A percentile compares a stretch with the other conserved stretches of the same genome.
These are phyloP conservation scores for Drosophila fuyamai DNA, from an alignment of 1,140 invertebrate species.

Conservation along the genomic window DNA sequence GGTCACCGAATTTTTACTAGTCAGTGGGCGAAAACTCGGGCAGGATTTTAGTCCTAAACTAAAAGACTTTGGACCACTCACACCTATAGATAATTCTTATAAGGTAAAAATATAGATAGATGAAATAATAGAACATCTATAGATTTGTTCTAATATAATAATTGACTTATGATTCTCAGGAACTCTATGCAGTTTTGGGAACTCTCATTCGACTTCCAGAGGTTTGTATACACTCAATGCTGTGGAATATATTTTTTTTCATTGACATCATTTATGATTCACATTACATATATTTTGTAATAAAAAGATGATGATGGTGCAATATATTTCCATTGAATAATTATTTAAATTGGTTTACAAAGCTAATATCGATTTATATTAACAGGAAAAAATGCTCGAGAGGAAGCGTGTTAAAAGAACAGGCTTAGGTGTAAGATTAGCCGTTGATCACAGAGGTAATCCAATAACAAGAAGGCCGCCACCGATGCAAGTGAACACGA, in stretches of 20 bases:
- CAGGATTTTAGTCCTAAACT: background rate
- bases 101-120: background rate
- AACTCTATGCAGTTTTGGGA: background rate
- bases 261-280: no score
- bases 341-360: background rate
- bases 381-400: background rate
- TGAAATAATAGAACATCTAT: background rate
- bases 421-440: background rate
- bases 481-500: no score
- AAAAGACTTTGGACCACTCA: background rate
- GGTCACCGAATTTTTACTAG: background rate
- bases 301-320: no score
- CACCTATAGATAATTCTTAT: background rate
- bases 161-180: background rate
- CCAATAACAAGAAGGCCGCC: background rate
- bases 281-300: no score
- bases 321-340: no score
- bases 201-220: background rate
- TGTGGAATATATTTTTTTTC: no score
- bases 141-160: background rate
- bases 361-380: background rate
- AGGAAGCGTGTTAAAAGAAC: background rate
- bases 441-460: background rate
- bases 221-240: background rate
- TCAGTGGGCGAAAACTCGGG: background rate